Percentiles rank a stretch among this genome's conserved stretches.
Evolutionary conservation across 53 echinoderm and acorn worm species (phyloP).

Genomic region (Apostichopus leukothele): DNA sequence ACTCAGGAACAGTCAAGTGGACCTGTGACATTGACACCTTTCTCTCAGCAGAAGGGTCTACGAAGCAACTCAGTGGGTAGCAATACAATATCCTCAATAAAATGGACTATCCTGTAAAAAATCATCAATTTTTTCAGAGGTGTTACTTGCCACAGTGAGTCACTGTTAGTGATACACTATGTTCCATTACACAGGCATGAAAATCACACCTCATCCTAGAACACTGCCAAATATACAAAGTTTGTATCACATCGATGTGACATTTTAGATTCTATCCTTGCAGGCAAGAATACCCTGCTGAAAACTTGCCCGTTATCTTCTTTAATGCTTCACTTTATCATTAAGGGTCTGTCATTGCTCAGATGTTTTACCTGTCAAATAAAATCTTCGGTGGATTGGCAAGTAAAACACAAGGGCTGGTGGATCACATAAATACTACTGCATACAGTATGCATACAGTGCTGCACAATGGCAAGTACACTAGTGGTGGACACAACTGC

Average conservation of each 20-base stretch:
- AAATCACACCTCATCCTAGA: slow-evolving; percentile 3
- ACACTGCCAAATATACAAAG: background rate
- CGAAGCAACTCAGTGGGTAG: background rate
- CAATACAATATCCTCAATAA: background rate
- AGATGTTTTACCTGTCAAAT: no score
- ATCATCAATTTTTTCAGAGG: slow-evolving; percentile 12
- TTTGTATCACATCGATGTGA: background rate
- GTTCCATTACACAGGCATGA: background rate
- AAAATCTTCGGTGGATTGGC: no score
- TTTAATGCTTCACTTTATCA: no score
- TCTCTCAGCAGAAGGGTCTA: background rate
- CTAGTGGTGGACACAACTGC: no score
- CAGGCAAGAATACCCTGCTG: background rate
- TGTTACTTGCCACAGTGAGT: slow-evolving; percentile 22
- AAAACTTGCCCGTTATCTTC: no score
- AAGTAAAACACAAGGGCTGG: no score
- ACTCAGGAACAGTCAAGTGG: background rate
- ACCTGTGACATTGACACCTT: slow-evolving; percentile 12
- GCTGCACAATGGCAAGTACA: no score
- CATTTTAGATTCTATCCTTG: background rate
- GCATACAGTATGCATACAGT: no score
- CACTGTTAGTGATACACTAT: slow-evolving; percentile 1
- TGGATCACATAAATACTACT: no score
- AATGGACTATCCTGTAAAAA: background rate
- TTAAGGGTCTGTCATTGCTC: no score